A percentile compares a stretch with the other conserved stretches of the same genome.
phyloP scores from a whole-genome alignment of 1,140 invertebrate genomes.

The Drosophila truncata region DNA sequence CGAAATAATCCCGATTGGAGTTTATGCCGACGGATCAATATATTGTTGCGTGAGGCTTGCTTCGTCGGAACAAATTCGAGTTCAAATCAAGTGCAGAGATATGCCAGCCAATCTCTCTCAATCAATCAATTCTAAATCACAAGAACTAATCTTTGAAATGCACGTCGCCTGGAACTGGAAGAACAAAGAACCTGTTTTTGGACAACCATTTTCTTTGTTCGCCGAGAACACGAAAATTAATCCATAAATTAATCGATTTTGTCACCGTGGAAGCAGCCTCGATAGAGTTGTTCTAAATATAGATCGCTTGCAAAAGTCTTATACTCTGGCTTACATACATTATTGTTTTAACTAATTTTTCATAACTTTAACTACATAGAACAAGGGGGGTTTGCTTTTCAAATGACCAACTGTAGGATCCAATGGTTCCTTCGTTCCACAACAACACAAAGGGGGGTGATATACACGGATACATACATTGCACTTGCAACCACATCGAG shows the following conservation, averaged over 20 bases:
- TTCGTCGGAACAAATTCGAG: slow-evolving; percentile 17
- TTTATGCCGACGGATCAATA: slow-evolving; percentile 9
- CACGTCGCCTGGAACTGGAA: not conserved
- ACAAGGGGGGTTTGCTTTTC: slow-evolving; percentile 20
- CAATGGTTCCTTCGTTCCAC: slow-evolving; percentile 10
- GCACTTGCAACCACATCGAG: slow-evolving; percentile 48
- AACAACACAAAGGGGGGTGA: not conserved
- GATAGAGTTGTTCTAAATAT: slow-evolving; percentile 19
- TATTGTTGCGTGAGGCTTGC: slow-evolving; percentile 9
- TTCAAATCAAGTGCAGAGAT: slow-evolving; percentile 17
- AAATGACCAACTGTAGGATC: slow-evolving; percentile 19
- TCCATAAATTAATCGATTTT: slow-evolving; percentile 9
- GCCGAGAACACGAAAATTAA: slow-evolving; percentile 11
- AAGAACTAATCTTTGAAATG: slow-evolving; percentile 15
- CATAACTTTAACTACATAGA: slow-evolving; percentile 45
- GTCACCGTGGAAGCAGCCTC: slow-evolving; percentile 2
- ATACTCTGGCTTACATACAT: slow-evolving; percentile 53
- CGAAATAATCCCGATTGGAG: not conserved
- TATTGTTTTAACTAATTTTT: slow-evolving; percentile 42
- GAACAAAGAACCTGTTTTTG: slow-evolving; percentile 35
- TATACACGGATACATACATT: slow-evolving; percentile 11
- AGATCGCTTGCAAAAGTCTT: slow-evolving; percentile 57
- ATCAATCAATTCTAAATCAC: slow-evolving; percentile 17
- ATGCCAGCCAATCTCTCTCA: not conserved
- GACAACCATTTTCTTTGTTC: slow-evolving; percentile 18